Percentiles rank a stretch among this genome's conserved stretches.
phyloP scores from a whole-genome alignment of 2,797 vertebrate genomes.

The Scyliorhinus canicula region DNA sequence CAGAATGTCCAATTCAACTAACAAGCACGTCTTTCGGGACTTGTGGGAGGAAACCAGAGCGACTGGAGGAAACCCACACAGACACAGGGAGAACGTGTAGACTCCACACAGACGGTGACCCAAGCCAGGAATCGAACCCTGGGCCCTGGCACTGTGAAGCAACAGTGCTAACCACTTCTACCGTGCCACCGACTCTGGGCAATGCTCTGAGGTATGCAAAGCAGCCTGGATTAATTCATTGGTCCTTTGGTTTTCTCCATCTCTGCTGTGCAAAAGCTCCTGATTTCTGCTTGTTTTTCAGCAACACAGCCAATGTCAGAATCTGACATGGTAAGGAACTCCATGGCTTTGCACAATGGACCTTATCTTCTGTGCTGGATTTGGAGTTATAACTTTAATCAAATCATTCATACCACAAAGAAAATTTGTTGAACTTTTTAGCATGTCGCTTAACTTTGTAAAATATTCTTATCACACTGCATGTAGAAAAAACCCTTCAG shows the following conservation, averaged over 20 bases:
- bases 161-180: too few relatives aligned
- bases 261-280: not conserved
- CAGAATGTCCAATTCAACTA: too few relatives aligned
- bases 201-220: too few relatives aligned
- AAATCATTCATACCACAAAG: not conserved
- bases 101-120: too few relatives aligned
- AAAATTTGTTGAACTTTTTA: not conserved
- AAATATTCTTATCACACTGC: not conserved
- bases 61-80: too few relatives aligned
- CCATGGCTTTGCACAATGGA: not conserved
- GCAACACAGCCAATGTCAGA: not conserved
- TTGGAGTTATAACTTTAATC: not conserved
- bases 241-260: not conserved
- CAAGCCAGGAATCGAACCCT: too few relatives aligned
- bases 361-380: not conserved
- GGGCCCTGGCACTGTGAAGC: too few relatives aligned
- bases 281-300: not conserved
- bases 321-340: not conserved
- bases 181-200: too few relatives aligned
- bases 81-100: too few relatives aligned
- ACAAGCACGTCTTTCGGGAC: too few relatives aligned
- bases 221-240: not conserved
- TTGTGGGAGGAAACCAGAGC: too few relatives aligned
- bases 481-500: not conserved
- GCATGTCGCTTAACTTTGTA: not conserved